Evolutionary conservation across 2,113 vertebrate genomes (phyloP).

Genomic region (Bucco capensis): DNA sequence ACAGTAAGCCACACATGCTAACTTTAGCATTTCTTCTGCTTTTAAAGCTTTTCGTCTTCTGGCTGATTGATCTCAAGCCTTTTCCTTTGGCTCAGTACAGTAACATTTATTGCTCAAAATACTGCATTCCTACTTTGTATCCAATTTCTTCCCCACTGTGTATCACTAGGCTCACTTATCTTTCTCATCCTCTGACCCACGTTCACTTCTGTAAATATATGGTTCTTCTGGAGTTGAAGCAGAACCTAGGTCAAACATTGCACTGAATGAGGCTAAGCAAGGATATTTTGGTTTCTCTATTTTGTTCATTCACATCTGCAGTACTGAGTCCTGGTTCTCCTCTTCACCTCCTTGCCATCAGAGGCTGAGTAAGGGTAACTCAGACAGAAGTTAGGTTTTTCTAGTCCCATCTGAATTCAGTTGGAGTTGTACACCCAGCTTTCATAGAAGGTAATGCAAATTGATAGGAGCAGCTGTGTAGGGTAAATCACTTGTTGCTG

Average conservation of each 20-base stretch:
- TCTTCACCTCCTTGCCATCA: background rate
- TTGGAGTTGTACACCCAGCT: background rate
- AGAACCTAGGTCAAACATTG: background rate
- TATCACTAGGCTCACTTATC: slow-evolving; percentile 47
- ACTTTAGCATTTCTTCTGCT: slow-evolving; percentile 73
- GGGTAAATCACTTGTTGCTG: background rate
- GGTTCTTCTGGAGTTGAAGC: background rate
- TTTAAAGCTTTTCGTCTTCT: slow-evolving; percentile 64
- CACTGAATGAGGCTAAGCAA: background rate
- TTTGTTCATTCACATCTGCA: background rate
- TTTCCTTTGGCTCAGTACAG: slow-evolving; percentile 63
- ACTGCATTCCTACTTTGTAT: slow-evolving; percentile 58
- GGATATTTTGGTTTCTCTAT: background rate
- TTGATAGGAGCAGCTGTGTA: background rate
- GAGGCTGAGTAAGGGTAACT: background rate
- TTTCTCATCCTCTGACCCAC: slow-evolving; percentile 47
- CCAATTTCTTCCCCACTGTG: slow-evolving; percentile 41
- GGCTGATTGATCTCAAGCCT: slow-evolving; percentile 70
- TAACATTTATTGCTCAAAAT: slow-evolving; percentile 54
- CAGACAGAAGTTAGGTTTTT: background rate
- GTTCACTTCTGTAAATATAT: background rate
- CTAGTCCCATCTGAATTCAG: background rate
- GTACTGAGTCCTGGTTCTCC: background rate
- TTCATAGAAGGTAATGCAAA: background rate
- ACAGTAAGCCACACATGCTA: slow-evolving; percentile 74